phyloP scores from a whole-genome alignment of 2,888 invertebrate genomes.

The Coleophora flavipennella region DNA sequence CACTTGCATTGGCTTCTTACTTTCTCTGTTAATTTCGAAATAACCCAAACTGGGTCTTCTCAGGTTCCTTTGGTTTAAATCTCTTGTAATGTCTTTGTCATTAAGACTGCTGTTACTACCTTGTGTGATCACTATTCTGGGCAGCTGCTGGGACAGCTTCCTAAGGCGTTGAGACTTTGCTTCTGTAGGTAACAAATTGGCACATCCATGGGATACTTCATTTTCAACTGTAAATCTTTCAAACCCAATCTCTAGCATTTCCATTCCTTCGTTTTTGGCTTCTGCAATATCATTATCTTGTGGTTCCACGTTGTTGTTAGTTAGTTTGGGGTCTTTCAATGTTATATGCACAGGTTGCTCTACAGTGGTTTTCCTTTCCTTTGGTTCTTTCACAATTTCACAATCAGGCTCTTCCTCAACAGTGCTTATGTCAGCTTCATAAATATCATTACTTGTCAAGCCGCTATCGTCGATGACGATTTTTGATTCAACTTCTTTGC shows the following conservation, averaged over 20 bases:
- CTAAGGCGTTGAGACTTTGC: slow-evolving; percentile 45
- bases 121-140: slow-evolving; percentile 58
- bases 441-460: too few species aligned
- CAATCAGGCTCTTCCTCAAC: slow-evolving; percentile 29
- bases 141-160: slow-evolving; percentile 48
- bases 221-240: slow-evolving; percentile 45
- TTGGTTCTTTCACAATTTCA: slow-evolving; percentile 29
- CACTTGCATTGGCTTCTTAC: slow-evolving; percentile 5
- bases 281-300: slow-evolving; percentile 9
- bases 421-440: not conserved
- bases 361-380: slow-evolving; percentile 6
- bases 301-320: slow-evolving; percentile 6
- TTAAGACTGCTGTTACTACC: slow-evolving; percentile 46
- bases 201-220: slow-evolving; percentile 37
- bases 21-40: slow-evolving; percentile 14
- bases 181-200: slow-evolving; percentile 32
- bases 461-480: too few species aligned
- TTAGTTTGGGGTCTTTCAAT: slow-evolving; percentile 6
- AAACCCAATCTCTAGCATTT: too few species aligned
- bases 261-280: too few species aligned
- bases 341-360: slow-evolving; percentile 2
- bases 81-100: slow-evolving; percentile 13
- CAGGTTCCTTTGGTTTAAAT: slow-evolving; percentile 3
- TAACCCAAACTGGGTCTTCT: too few species aligned
- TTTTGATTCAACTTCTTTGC: too few species aligned